Percentiles rank a stretch among this genome's conserved stretches.
Evolutionary conservation across 2,113 vertebrate species (phyloP).

Genomic region (Indicator indicator): DNA sequence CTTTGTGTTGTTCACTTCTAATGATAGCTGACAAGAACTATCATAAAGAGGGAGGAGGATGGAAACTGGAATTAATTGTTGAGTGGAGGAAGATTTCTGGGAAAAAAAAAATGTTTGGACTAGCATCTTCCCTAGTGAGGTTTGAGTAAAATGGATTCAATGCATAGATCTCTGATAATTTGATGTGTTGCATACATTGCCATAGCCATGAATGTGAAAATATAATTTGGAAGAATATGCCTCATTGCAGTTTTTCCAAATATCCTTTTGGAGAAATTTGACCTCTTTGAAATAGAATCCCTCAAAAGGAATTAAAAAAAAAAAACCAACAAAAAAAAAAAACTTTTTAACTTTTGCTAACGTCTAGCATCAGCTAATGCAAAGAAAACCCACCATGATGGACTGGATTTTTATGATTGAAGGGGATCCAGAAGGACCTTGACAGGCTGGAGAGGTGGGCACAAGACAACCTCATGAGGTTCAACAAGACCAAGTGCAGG

Average conservation of each 20-base stretch:
- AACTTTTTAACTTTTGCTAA: not conserved
- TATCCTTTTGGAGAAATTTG: not conserved
- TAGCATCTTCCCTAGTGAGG: not conserved
- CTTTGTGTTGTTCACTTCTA: slow-evolving; percentile 67
- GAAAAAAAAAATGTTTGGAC: not conserved
- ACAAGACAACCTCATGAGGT: too few species aligned
- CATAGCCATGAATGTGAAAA: not conserved
- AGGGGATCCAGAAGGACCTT: not conserved
- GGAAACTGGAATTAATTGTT: slow-evolving; percentile 9
- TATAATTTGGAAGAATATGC: not conserved
- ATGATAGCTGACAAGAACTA: slow-evolving; percentile 66
- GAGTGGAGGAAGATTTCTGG: not conserved
- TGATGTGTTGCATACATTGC: not conserved
- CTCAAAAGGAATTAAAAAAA: not conserved
- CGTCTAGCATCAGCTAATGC: not conserved
- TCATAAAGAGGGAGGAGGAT: slow-evolving; percentile 10
- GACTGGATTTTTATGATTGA: not conserved
- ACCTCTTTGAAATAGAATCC: not conserved
- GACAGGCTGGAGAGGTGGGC: too few species aligned
- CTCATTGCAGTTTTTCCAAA: rapidly evolving
- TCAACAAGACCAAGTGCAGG: too few species aligned
- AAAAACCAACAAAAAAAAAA: not conserved
- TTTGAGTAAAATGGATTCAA: not conserved
- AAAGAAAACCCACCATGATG: not conserved
- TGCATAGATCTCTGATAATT: not conserved